Percentiles rank a stretch among this genome's conserved stretches.
Conservation (phyloP, 2,797 vertebrate species). For the Lycodopsis pacificus region DNA sequence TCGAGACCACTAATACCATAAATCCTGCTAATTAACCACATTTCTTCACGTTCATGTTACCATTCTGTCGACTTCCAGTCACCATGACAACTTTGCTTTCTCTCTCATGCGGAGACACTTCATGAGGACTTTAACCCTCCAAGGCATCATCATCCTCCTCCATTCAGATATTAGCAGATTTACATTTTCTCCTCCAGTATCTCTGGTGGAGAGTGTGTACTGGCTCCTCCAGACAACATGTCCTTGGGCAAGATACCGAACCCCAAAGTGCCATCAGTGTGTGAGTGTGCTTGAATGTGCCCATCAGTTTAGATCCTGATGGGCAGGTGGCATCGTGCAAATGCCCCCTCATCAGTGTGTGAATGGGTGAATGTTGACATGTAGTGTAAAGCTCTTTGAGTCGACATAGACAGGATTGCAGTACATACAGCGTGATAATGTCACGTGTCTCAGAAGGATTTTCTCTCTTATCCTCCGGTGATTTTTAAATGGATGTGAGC, state of each 20-base stretch:
- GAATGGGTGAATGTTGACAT: too few relatives aligned
- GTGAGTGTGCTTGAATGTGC: too few relatives aligned
- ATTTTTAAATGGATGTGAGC: neutral
- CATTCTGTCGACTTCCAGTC: constrained; percentile 21
- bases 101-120: constrained; percentile 6
- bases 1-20: neutral
- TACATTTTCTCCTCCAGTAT: constrained; percentile 36
- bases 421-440: neutral
- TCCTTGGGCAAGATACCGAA: too few relatives aligned
- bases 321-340: too few relatives aligned
- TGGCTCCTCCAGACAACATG: too few relatives aligned
- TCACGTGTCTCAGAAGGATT: neutral
- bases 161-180: constrained; percentile 53
- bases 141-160: constrained; percentile 44
- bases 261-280: too few relatives aligned
- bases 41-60: constrained; percentile 25
- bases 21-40: constrained; percentile 12
- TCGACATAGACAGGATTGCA: neutral
- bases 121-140: constrained; percentile 32
- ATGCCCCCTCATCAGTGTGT: too few relatives aligned
- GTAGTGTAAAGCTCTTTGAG: too few relatives aligned
- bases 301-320: too few relatives aligned
- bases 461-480: neutral
- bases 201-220: constrained; percentile 22
- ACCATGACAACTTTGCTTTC: constrained; percentile 38